Evolutionary conservation across 2,113 vertebrate species (phyloP).

Genomic region (Oceanites oceanicus): DNA sequence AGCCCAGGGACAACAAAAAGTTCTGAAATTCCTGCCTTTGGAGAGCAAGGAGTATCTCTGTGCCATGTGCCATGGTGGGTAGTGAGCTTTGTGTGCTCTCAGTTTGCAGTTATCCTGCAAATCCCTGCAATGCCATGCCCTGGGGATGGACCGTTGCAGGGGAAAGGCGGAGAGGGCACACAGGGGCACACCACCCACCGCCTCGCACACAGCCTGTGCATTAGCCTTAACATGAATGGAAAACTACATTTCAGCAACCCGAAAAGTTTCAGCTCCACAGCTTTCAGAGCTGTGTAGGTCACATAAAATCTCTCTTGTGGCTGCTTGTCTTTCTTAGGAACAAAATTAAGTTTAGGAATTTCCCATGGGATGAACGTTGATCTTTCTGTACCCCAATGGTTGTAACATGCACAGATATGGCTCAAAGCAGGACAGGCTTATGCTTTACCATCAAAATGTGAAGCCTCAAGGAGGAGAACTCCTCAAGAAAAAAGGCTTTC

Average conservation of each 20-base stretch:
- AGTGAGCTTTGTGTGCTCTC: neutral
- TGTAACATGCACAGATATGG: fast-evolving
- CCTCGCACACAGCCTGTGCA: fast-evolving
- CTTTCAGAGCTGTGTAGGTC: neutral
- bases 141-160: neutral
- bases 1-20: neutral
- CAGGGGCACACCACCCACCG: fast-evolving
- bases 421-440: neutral
- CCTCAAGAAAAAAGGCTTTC: neutral
- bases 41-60: too few species aligned
- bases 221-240: fast-evolving
- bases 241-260: fast-evolving
- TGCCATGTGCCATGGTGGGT: fast-evolving
- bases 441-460: neutral
- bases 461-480: neutral
- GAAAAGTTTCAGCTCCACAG: neutral
- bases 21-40: neutral
- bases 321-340: neutral
- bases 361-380: fast-evolving
- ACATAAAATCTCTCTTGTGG: neutral
- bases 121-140: fast-evolving
- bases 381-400: neutral
- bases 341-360: neutral
- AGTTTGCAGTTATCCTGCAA: too few species aligned
- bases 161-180: neutral